Base-by-base conservation (phyloP, 2,113 vertebrate genomes). In the Craseonycteris thonglongyai region DNA sequence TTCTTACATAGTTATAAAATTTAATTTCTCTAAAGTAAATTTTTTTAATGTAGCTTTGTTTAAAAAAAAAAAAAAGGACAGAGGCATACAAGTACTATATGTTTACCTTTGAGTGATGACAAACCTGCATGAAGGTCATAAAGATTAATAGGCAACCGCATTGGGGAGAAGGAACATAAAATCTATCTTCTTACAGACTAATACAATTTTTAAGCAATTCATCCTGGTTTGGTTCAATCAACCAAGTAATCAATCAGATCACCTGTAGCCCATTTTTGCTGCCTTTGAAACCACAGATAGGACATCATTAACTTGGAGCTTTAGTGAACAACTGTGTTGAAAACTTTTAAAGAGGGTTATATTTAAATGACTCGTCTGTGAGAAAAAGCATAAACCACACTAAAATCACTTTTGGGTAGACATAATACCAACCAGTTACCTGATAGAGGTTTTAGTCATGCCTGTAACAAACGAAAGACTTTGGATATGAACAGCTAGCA, bases 381-480 rank as follows among this genome's bases (percentile, higher is more conserved):
- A 86, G 38, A 91, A 82, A 93, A 93, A 30, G 63, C 81, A 93
- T 35, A 95, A 95, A 94, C 9, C 40, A 95, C 40, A 86, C 33
- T 69, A 90, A 82, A 82, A 90, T 93, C 24, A 56, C 22, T 88
- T 45, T 18, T 79, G 92, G 28, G 33, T 79, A 18, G 54, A 90
- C 69, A 78, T 68, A 74, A 54, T 96, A 33, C 93, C 87, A 93
- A 69, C 33, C 35, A 95, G 93, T 26, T 82, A 95, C 38, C 84
- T 71, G 85, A 97, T 80, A 0, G 1, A 85, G 74, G 76, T 76
- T 93, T 95, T 75, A 91, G 56, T 96, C 86, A 71, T 84, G 81
- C 90, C 93, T 51, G 21, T 78, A 51, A 96, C 81, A 58, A 89
- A 8, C 68, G 83, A 35, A 80, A 5, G 86, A 54, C 13, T 91